A percentile compares a stretch with the other conserved stretches of the same genome.
Conservation (phyloP, 2,113 vertebrate genomes). For the Zosterops pallidus region DNA sequence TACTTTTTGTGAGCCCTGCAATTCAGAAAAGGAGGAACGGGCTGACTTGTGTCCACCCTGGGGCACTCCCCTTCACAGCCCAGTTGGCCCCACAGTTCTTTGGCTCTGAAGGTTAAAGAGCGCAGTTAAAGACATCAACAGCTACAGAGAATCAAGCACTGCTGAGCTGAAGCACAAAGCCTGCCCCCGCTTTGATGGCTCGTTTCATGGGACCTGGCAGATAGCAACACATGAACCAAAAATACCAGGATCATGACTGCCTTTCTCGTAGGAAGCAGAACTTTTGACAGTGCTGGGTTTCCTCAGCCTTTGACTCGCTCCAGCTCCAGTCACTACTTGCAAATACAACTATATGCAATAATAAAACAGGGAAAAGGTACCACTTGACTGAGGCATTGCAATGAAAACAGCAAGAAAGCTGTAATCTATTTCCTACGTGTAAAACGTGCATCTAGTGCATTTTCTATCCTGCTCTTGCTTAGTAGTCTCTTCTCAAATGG, state of each 20-base stretch:
- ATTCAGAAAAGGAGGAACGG: background rate
- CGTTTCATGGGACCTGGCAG: background rate
- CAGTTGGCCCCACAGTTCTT: background rate
- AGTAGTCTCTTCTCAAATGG: background rate
- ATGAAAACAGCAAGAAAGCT: background rate
- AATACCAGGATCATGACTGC: background rate
- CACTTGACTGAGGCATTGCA: background rate
- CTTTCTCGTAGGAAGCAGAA: accelerated
- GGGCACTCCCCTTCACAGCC: background rate
- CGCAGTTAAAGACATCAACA: background rate
- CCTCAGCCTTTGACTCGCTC: background rate
- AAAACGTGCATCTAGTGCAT: background rate
- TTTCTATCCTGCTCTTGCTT: background rate
- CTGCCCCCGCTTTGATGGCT: background rate
- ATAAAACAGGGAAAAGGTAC: background rate
- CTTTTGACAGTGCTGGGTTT: background rate
- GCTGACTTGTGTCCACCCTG: background rate
- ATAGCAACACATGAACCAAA: background rate
- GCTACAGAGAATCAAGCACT: background rate
- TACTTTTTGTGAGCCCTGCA: background rate
- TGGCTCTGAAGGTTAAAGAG: background rate
- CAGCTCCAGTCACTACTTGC: background rate
- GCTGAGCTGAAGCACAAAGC: background rate
- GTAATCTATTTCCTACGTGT: background rate
- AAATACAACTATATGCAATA: background rate